These are phyloP conservation scores for Ctenoplectra terminalis DNA, from an alignment of 1,140 invertebrate genomes.

Conservation along the genomic window DNA sequence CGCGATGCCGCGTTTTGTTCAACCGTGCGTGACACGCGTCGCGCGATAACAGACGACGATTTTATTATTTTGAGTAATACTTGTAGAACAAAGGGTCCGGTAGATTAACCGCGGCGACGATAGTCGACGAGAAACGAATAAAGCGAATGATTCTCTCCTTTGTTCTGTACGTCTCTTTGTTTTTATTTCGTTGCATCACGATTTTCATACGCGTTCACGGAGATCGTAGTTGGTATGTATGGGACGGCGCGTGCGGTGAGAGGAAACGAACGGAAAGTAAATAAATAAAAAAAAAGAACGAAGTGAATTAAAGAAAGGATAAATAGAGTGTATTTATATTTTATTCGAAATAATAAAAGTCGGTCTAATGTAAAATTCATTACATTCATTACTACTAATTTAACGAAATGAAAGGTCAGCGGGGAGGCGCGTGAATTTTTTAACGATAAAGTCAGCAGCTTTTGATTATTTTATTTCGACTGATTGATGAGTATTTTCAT, in stretches of 20 bases:
- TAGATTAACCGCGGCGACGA: background rate
- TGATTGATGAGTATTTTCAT: conserved; percentile 27
- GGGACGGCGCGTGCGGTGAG: no score
- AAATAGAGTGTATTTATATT: conserved; percentile 36
- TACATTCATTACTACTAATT: conserved; percentile 64
- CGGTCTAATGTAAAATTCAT: conserved; percentile 65
- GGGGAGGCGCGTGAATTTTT: conserved; percentile 59
- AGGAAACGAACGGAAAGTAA: background rate
- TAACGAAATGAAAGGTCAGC: conserved; percentile 56
- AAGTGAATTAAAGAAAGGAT: background rate
- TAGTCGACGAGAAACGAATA: background rate
- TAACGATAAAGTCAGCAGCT: conserved; percentile 62
- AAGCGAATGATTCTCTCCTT: no score
- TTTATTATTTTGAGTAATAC: conserved; percentile 28
- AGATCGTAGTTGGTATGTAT: background rate
- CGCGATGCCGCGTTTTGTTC: background rate
- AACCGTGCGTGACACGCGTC: background rate
- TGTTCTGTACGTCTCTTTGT: background rate
- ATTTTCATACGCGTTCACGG: no score
- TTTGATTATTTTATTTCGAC: conserved; percentile 68
- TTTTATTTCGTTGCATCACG: background rate
- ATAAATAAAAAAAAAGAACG: background rate
- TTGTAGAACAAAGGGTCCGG: background rate
- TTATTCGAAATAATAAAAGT: conserved; percentile 64
- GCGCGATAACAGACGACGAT: background rate